Evolutionary conservation across 2,888 invertebrate species (phyloP).

Genomic region (Drosophila pseudotakahashii): DNA sequence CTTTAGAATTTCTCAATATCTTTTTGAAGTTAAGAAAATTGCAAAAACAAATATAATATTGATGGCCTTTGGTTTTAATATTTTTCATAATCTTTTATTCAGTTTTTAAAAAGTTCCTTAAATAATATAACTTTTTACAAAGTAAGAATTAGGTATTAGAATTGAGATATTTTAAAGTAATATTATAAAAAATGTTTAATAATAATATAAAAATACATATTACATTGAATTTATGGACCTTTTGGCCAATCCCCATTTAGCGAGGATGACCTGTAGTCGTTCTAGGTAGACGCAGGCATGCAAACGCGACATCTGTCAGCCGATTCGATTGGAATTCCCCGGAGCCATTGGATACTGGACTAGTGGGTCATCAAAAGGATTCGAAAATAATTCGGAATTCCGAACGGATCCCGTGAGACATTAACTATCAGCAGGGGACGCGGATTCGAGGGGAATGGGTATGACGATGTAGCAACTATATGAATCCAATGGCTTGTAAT

Average conservation of each 20-base stretch:
- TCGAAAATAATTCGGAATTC: constrained; percentile 30
- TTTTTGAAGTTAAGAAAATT: too few relatives aligned
- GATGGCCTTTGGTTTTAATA: too few relatives aligned
- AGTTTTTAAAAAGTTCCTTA: too few relatives aligned
- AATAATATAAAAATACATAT: neutral
- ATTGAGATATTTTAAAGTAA: too few relatives aligned
- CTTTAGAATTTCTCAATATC: too few relatives aligned
- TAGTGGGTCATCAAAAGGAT: constrained; percentile 38
- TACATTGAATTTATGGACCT: neutral
- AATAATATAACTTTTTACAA: too few relatives aligned
- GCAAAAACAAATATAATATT: too few relatives aligned
- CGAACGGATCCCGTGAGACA: constrained; percentile 32
- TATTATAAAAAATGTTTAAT: too few relatives aligned
- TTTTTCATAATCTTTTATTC: too few relatives aligned
- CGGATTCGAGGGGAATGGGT: neutral
- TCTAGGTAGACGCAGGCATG: constrained; percentile 23
- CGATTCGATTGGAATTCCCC: constrained; percentile 3
- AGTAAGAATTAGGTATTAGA: too few relatives aligned
- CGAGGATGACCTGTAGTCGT: neutral
- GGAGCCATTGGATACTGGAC: constrained; percentile 7
- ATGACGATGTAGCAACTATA: constrained; percentile 31
- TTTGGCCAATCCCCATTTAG: neutral
- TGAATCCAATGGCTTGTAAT: constrained; percentile 71
- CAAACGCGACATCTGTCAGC: constrained; percentile 44
- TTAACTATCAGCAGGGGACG: constrained; percentile 48